A percentile compares a stretch with the other conserved stretches of the same genome.
These are phyloP conservation scores for Acridotheres tristis DNA, from an alignment of 2,797 vertebrate genomes.

Conservation along the genomic window DNA sequence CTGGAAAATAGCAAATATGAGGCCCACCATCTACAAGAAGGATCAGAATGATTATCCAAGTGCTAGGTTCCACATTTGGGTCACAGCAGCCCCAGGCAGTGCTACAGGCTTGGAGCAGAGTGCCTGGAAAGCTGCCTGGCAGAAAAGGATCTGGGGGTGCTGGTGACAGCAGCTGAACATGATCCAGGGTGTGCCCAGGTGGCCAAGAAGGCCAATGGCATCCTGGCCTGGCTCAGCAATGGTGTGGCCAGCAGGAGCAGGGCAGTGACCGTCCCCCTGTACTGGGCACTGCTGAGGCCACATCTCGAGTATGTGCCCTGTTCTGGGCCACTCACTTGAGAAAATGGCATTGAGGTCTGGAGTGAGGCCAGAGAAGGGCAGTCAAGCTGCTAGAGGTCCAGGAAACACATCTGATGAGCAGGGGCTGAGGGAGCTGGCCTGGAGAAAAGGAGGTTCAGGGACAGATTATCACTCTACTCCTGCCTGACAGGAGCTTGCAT, in stretches of 20 bases:
- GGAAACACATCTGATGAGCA: fast-evolving
- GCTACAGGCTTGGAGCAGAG: fast-evolving
- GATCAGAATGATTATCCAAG: fast-evolving
- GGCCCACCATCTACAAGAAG: no score
- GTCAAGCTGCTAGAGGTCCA: background rate
- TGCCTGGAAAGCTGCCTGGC: fast-evolving
- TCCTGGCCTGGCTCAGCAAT: background rate
- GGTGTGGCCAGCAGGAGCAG: background rate
- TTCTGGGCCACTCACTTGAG: background rate
- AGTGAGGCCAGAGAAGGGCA: background rate
- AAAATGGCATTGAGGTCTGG: background rate
- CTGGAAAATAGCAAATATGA: background rate
- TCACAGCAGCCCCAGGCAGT: background rate
- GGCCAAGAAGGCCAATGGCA: background rate
- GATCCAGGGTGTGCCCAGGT: fast-evolving
- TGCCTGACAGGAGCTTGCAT: background rate
- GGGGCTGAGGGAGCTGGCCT: background rate
- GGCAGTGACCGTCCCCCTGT: no score
- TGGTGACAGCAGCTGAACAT: background rate
- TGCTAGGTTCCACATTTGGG: fast-evolving
- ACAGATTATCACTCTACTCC: background rate
- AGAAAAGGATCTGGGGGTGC: fast-evolving
- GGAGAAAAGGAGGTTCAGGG: background rate
- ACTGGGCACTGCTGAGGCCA: fast-evolving
- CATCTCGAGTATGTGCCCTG: no score